These are phyloP conservation scores for Anhinga rufa DNA, from an alignment of 2,113 vertebrate species.

Conservation along the genomic window DNA sequence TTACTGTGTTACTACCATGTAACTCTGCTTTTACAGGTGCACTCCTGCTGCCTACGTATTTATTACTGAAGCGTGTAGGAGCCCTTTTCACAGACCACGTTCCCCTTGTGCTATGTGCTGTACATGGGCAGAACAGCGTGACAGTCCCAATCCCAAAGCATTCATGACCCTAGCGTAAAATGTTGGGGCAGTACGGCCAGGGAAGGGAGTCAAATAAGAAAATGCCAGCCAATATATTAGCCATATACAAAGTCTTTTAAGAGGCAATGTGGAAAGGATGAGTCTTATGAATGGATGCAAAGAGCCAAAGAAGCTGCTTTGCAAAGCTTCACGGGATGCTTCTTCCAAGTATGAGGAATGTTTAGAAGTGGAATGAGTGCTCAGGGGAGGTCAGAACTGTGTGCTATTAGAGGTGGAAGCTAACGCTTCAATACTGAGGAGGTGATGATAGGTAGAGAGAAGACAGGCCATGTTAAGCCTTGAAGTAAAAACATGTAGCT, in stretches of 20 bases:
- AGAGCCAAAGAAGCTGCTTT: neutral
- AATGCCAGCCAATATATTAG: neutral
- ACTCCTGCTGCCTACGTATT: neutral
- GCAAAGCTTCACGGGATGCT: neutral
- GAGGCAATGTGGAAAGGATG: neutral
- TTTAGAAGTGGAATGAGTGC: neutral
- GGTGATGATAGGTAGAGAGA: neutral
- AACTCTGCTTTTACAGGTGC: neutral
- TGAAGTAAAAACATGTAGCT: neutral
- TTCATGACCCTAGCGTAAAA: neutral
- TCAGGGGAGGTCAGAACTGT: neutral
- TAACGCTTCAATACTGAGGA: neutral
- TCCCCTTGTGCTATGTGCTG: neutral
- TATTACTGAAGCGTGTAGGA: neutral
- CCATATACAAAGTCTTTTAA: neutral
- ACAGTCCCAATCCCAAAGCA: neutral
- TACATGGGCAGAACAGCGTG: neutral
- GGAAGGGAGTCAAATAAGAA: neutral
- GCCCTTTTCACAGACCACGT: neutral
- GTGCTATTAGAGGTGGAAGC: neutral
- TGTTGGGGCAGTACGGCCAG: neutral
- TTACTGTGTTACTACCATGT: neutral
- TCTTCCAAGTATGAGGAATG: neutral
- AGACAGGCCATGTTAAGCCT: neutral
- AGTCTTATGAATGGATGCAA: neutral